phyloP scores from a whole-genome alignment of 2,888 invertebrate genomes.

The Machimus atricapillus region DNA sequence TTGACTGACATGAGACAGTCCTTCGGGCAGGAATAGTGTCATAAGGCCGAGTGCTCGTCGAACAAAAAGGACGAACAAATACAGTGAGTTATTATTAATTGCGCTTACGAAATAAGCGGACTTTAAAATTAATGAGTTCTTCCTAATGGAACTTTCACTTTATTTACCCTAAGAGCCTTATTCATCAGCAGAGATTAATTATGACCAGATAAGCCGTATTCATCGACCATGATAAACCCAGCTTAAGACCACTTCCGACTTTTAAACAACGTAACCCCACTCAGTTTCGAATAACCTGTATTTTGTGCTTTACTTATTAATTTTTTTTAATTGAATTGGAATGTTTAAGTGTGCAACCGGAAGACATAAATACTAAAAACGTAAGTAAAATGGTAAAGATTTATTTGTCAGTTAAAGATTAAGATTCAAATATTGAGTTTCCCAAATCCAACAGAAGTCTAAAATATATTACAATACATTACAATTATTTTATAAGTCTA shows the following conservation, averaged over 20 bases:
- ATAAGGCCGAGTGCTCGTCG: background rate
- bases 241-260: background rate
- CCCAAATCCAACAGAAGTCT: no score
- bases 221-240: background rate
- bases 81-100: background rate
- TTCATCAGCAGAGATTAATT: background rate
- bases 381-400: no score
- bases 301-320: no score
- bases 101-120: background rate
- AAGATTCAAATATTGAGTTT: no score
- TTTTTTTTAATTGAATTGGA: no score
- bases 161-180: background rate
- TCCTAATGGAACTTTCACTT: background rate
- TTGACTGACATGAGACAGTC: background rate
- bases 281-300: no score
- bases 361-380: no score
- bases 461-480: no score
- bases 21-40: background rate
- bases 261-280: background rate
- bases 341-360: no score
- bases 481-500: no score
- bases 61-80: background rate
- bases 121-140: background rate
- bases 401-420: no score
- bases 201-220: background rate